phyloP scores from a whole-genome alignment of 2,888 invertebrate species.

The Polymixis lichenea region DNA sequence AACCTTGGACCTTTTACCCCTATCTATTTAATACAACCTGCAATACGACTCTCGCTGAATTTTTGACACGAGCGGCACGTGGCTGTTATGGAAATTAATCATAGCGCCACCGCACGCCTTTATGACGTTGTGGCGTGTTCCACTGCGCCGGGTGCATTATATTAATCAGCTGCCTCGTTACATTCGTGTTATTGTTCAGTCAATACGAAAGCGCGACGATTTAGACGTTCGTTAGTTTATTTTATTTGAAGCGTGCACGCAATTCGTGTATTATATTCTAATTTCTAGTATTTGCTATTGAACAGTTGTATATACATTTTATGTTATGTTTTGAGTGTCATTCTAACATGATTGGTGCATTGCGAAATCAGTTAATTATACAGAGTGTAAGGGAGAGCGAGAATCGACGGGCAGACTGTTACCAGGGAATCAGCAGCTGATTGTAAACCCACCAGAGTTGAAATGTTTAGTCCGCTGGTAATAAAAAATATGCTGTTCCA shows the following conservation, averaged over 20 bases:
- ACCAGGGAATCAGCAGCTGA: no score
- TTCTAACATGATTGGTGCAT: neutral
- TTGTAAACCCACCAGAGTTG: no score
- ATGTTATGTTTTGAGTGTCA: neutral
- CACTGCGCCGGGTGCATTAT: slow-evolving; percentile 13
- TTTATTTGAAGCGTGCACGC: slow-evolving; percentile 14
- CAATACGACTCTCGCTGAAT: slow-evolving; percentile 7
- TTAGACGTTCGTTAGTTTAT: neutral
- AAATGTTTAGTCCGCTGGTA: no score
- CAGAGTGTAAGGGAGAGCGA: no score
- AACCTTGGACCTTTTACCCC: slow-evolving; percentile 5
- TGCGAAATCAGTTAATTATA: neutral
- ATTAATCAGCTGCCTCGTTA: slow-evolving; percentile 31
- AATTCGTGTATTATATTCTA: slow-evolving; percentile 1
- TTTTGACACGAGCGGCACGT: slow-evolving; percentile 38
- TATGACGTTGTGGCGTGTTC: slow-evolving; percentile 27
- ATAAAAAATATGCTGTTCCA: no score
- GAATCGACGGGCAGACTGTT: no score
- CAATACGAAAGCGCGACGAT: slow-evolving; percentile 18
- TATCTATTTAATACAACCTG: neutral
- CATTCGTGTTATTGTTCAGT: slow-evolving; percentile 26
- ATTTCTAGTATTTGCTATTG: neutral
- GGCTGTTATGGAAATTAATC: slow-evolving; percentile 45
- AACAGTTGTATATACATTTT: neutral
- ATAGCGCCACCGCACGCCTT: slow-evolving; percentile 12